Evolutionary conservation across 2,888 invertebrate species (phyloP), one percentile per base, ranked within the genome.

Genomic region (Morpho achilles): DNA sequence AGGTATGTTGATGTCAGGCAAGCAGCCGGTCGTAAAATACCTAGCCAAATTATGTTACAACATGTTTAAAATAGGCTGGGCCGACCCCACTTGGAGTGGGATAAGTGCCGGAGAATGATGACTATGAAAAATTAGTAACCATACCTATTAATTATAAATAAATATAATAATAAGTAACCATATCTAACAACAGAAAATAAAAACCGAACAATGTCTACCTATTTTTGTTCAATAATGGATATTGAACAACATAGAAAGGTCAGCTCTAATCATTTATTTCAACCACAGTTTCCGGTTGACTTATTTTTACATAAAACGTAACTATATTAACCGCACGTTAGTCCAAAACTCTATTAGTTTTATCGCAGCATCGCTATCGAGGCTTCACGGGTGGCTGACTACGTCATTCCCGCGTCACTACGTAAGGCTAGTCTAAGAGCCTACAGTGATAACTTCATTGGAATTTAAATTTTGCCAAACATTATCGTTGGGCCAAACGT

Each of bases 301-400:
- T 56, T 56, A 60, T 64, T 70, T 69, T 60, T 57, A 66, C 60
- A 63, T 63, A 64, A 67, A 65, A 60, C 59, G 62, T 64, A 68
- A 71, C 68, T 69, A 61, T 67, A 70, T 72, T 70, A 68, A 70
- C 67, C 63, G 59, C 53, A 64, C 66, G 72, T 71, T 72, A 76
- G 76, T 72, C 69, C 73, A 61, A 72, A 77, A 75, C 68, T 73
- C 77, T 75, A 80, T 80, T 80, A 79, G 69, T 74, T 73, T 79
- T 80, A 80, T 80, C 80, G 68, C 58, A 60, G 67, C 64, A 62
- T 63, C 65, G 69, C 69, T 78, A 81, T 80, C 79, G 67, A 68
- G 63, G 67, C 67, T 71, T 75, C 71, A 74, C 71, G 72, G 73
- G 69, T 72, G 70, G 69, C 71, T 75, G 71, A 68, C 62, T 65